Conservation (phyloP, 2,797 vertebrate genomes). For the Melanotaenia nigrans region DNA sequence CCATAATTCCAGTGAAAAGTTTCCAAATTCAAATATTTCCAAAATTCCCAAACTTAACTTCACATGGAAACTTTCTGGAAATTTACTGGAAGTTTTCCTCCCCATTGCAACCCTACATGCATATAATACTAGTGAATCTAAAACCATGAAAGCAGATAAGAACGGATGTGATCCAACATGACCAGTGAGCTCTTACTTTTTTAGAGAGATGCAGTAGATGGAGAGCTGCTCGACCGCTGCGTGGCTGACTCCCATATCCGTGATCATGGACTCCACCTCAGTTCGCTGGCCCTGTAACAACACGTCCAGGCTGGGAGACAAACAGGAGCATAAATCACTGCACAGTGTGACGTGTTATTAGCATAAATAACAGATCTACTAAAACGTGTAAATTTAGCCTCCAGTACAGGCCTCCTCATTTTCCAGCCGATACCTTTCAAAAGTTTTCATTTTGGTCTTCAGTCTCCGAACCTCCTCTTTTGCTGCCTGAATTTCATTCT, state of each 20-base stretch:
- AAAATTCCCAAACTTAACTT: too few relatives aligned
- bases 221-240: slow-evolving; percentile 94
- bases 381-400: too few relatives aligned
- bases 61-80: too few relatives aligned
- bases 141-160: too few relatives aligned
- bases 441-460: slow-evolving; percentile 87
- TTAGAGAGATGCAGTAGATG: slow-evolving; percentile 94
- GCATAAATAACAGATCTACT: background rate
- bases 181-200: slow-evolving; percentile 85
- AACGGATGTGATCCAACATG: too few relatives aligned
- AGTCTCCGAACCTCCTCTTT: slow-evolving; percentile 90
- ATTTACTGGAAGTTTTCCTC: too few relatives aligned
- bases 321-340: slow-evolving; percentile 15
- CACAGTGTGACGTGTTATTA: background rate
- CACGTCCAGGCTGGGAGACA: slow-evolving; percentile 84
- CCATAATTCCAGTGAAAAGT: too few relatives aligned
- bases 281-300: slow-evolving; percentile 91
- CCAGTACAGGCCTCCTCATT: too few relatives aligned
- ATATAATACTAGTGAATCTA: too few relatives aligned
- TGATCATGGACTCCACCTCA: slow-evolving; percentile 96
- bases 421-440: slow-evolving; percentile 84
- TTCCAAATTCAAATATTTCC: too few relatives aligned
- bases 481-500: slow-evolving; percentile 85
- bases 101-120: too few relatives aligned
- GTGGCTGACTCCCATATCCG: slow-evolving; percentile 91